These are phyloP conservation scores for Embiotoca jacksoni DNA, from an alignment of 2,113 vertebrate species.

Conservation along the genomic window DNA sequence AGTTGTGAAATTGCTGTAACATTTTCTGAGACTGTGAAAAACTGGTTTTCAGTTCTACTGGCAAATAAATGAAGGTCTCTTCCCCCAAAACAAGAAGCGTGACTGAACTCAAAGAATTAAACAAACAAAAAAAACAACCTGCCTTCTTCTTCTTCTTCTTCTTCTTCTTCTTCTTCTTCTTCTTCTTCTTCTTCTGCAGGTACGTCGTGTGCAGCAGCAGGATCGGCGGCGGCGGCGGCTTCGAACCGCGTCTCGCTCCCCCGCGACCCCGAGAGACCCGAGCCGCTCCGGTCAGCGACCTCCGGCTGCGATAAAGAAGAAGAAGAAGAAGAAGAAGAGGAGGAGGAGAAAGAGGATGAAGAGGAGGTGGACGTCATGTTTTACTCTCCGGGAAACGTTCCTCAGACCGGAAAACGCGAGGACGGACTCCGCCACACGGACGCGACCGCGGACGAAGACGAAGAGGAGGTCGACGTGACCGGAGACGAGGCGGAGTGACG, in stretches of 20 bases:
- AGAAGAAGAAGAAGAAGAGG: slow-evolving; percentile 66
- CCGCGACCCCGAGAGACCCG: not conserved
- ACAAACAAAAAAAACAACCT: too few relatives aligned
- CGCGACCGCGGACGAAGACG: slow-evolving; percentile 55
- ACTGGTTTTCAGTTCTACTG: too few relatives aligned
- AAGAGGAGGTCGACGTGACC: slow-evolving; percentile 74
- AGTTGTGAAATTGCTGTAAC: too few relatives aligned
- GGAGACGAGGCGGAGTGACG: slow-evolving; percentile 70
- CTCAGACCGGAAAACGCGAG: not conserved
- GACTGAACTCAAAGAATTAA: too few relatives aligned
- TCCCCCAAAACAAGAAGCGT: too few relatives aligned
- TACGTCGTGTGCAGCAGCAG: not conserved
- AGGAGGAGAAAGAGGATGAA: slow-evolving; percentile 77
- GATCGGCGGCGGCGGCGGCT: not conserved
- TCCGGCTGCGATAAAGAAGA: slow-evolving; percentile 22
- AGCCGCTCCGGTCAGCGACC: not conserved
- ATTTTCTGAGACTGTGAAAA: too few relatives aligned
- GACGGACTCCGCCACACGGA: not conserved
- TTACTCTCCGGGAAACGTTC: slow-evolving; percentile 50
- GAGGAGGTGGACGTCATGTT: slow-evolving; percentile 75
- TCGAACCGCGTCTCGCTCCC: not conserved
- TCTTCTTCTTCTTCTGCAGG: not conserved
- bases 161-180: too few relatives aligned
- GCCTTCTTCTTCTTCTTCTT: not conserved
- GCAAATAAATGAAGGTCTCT: too few relatives aligned